These are phyloP conservation scores for Congeria kusceri DNA, from an alignment of 2,888 invertebrate species.

Conservation along the genomic window DNA sequence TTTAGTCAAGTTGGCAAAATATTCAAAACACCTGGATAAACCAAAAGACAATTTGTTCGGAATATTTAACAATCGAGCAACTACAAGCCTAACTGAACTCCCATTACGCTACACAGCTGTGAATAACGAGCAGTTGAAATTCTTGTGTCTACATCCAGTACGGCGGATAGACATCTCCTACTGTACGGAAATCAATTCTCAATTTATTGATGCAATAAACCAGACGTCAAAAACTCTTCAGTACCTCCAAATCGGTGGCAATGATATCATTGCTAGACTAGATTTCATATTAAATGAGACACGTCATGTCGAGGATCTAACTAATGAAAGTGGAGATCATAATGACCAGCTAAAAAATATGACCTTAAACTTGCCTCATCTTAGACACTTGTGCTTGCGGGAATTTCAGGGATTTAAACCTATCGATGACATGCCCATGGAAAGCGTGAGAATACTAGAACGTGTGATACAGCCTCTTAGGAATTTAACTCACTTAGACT, in stretches of 20 bases:
- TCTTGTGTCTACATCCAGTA: slow-evolving; percentile 91
- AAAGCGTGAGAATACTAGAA: slow-evolving; percentile 66
- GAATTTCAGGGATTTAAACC: slow-evolving; percentile 63
- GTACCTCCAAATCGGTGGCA: slow-evolving; percentile 89
- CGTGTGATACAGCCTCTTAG: slow-evolving; percentile 88
- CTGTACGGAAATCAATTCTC: slow-evolving; percentile 88
- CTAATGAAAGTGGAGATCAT: slow-evolving; percentile 4
- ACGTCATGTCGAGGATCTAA: slow-evolving; percentile 5
- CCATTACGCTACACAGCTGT: slow-evolving; percentile 85
- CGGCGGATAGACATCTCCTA: slow-evolving; percentile 91
- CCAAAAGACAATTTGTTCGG: slow-evolving; percentile 53
- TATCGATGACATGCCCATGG: slow-evolving; percentile 42
- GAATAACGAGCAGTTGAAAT: slow-evolving; percentile 90
- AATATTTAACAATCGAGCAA: slow-evolving; percentile 57
- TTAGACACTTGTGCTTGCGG: slow-evolving; percentile 62
- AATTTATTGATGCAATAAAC: slow-evolving; percentile 55
- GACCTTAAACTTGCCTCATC: slow-evolving; percentile 58
- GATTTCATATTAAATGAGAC: slow-evolving; percentile 33
- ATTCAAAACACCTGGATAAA: slow-evolving; percentile 41
- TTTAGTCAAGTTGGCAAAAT: slow-evolving; percentile 30
- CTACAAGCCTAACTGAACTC: slow-evolving; percentile 63
- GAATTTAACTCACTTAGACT: slow-evolving; percentile 90
- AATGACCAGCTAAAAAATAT: slow-evolving; percentile 30
- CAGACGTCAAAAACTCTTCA: slow-evolving; percentile 88
- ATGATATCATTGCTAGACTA: slow-evolving; percentile 51